Evolutionary conservation across 2,113 vertebrate genomes (phyloP).

Genomic region (Glaucidium brasilianum): DNA sequence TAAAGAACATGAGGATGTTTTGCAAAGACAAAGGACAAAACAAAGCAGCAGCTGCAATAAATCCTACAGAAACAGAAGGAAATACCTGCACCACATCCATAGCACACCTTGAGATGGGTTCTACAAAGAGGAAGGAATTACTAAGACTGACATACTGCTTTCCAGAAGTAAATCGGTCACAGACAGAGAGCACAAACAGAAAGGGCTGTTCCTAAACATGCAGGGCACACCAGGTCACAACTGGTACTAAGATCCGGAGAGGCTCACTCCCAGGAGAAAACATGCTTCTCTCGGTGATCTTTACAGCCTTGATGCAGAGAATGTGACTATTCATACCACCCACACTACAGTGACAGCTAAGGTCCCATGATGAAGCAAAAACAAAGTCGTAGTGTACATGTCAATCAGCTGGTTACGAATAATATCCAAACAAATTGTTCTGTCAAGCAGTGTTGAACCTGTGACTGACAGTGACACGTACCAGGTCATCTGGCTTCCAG

Average conservation of each 20-base stretch:
- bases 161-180: not conserved
- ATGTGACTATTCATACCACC: not conserved
- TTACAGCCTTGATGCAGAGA: not conserved
- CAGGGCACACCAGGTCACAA: not conserved
- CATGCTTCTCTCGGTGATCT: not conserved
- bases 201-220: not conserved
- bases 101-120: not conserved
- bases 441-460: not conserved
- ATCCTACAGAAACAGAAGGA: not conserved
- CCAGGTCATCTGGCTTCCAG: not conserved
- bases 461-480: fast-evolving
- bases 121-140: not conserved
- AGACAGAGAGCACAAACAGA: not conserved
- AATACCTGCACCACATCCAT: not conserved
- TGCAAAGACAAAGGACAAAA: not conserved
- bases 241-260: fast-evolving
- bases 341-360: not conserved
- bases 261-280: not conserved
- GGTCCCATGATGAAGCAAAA: not conserved
- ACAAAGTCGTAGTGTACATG: fast-evolving
- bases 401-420: not conserved
- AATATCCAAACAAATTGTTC: not conserved
- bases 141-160: not conserved
- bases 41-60: not conserved
- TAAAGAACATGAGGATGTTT: not conserved